Conservation (phyloP, 1,140 invertebrate genomes). For the Eurytemora carolleeae region DNA sequence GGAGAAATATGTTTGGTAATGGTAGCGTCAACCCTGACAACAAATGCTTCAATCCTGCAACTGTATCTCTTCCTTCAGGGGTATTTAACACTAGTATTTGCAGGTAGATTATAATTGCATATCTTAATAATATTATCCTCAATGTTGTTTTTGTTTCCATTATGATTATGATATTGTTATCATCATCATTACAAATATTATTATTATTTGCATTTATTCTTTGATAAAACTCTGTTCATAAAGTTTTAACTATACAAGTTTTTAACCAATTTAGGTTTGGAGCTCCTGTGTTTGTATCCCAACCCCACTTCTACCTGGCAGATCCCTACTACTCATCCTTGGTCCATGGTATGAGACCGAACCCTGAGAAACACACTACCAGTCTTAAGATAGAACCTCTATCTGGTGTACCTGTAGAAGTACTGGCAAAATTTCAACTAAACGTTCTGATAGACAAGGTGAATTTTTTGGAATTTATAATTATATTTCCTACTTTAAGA, state of each 20-base stretch:
- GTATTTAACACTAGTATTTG: background rate
- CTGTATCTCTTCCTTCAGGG: background rate
- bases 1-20: background rate
- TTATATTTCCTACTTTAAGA: too few relatives aligned
- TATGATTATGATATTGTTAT: too few relatives aligned
- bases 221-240: too few relatives aligned
- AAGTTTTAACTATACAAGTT: too few relatives aligned
- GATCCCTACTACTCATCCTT: background rate
- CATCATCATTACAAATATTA: too few relatives aligned
- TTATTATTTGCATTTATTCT: too few relatives aligned
- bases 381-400: background rate
- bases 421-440: background rate
- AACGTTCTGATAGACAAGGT: background rate
- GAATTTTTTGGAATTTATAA: too few relatives aligned
- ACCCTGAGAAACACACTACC: background rate
- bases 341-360: background rate
- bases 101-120: too few relatives aligned
- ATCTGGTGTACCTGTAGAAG: background rate
- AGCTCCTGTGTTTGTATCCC: background rate
- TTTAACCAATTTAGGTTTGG: background rate
- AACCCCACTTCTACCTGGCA: background rate
- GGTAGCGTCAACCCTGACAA: background rate
- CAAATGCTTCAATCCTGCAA: background rate
- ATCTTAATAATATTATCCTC: too few relatives aligned
- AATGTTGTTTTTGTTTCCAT: too few relatives aligned